A percentile compares a stretch with the other conserved stretches of the same genome.
phyloP scores from a whole-genome alignment of 2,888 invertebrate species.

The Pristionchus entomophagus region DNA sequence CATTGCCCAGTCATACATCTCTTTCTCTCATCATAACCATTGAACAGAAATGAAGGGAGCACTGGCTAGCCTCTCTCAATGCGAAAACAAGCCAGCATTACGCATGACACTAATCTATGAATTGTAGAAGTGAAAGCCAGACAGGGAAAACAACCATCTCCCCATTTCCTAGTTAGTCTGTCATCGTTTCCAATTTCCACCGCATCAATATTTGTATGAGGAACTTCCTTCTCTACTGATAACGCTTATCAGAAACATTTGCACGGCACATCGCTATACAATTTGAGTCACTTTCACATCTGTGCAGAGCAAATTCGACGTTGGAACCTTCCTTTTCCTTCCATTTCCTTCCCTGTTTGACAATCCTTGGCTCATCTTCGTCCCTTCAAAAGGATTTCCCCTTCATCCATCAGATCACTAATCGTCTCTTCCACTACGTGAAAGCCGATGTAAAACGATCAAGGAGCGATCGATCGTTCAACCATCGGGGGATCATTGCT shows the following conservation, averaged over 20 bases:
- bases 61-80: too few species aligned
- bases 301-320: constrained; percentile 8
- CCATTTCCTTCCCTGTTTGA: constrained; percentile 25
- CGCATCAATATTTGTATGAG: neutral
- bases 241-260: neutral
- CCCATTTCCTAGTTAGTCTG: too few species aligned
- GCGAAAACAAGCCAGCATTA: neutral
- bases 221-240: neutral
- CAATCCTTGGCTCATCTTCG: constrained; percentile 16
- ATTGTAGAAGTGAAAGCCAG: neutral
- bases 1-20: neutral
- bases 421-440: neutral
- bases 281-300: neutral
- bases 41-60: neutral
- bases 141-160: neutral
- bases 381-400: neutral
- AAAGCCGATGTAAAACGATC: neutral
- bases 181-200: neutral
- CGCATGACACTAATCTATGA: neutral
- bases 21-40: neutral
- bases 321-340: neutral
- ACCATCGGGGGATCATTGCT: neutral
- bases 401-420: constrained; percentile 16
- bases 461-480: neutral
- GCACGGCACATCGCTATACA: neutral